Conservation (phyloP, 1,140 invertebrate species). For the Musca vetustissima region DNA sequence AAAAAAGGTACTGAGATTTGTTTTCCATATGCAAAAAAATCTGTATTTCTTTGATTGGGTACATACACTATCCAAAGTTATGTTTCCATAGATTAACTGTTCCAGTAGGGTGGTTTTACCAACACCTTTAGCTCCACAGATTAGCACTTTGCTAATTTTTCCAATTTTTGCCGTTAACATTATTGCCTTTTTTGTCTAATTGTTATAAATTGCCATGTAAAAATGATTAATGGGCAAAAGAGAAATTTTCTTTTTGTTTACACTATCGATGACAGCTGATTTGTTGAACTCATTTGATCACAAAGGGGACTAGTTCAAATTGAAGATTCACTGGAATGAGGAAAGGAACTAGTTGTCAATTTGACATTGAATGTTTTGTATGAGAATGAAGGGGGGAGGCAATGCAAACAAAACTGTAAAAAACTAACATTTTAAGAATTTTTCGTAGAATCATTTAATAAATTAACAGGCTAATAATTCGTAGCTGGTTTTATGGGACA, state of each 20-base stretch:
- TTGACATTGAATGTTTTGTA: no score
- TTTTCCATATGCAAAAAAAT: not conserved
- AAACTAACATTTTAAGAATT: no score
- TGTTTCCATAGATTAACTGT: constrained; percentile 87
- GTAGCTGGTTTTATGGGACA: no score
- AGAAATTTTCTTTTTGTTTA: not conserved
- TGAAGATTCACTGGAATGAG: no score
- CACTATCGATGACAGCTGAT: not conserved
- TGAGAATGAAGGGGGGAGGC: no score
- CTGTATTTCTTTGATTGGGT: no score
- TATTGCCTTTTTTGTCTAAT: constrained; percentile 15
- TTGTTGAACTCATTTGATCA: no score
- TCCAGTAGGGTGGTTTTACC: constrained; percentile 91
- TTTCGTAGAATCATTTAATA: no score
- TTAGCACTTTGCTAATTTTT: constrained; percentile 83
- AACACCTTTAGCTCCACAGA: constrained; percentile 90
- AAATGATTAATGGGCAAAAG: not conserved
- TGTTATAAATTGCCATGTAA: not conserved
- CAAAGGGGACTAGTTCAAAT: no score
- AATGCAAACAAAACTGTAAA: no score
- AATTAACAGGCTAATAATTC: no score
- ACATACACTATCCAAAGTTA: constrained; percentile 71
- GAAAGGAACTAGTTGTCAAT: no score
- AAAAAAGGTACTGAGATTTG: not conserved
- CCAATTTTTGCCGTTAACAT: constrained; percentile 65